Conservation (phyloP, 2,797 vertebrate species). For the Amazona finschi region DNA sequence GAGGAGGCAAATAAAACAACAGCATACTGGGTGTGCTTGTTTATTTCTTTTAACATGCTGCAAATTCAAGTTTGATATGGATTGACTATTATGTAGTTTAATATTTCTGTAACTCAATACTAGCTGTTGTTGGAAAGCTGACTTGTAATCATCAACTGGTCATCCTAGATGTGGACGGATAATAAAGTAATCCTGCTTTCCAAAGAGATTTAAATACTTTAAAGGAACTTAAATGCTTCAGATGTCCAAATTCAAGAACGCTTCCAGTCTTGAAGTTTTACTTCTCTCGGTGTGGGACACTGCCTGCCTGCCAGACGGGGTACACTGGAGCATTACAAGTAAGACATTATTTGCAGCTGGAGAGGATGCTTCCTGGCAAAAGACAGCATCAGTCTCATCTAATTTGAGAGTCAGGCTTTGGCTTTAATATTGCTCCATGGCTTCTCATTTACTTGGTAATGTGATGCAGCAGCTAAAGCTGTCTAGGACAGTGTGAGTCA, state of each 20-base stretch:
- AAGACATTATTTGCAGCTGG: neutral
- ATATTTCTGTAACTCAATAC: neutral
- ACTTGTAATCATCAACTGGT: neutral
- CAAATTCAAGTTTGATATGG: neutral
- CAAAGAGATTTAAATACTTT: neutral
- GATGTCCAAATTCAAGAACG: neutral
- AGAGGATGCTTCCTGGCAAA: neutral
- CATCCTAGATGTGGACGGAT: neutral
- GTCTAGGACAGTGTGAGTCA: neutral
- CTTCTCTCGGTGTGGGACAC: neutral
- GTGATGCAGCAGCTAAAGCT: neutral
- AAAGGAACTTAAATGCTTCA: neutral
- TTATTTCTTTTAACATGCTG: neutral
- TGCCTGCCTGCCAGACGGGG: neutral
- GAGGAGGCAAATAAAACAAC: neutral
- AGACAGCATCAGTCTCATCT: neutral
- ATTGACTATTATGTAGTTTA: neutral
- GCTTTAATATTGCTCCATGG: neutral
- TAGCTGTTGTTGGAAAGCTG: neutral
- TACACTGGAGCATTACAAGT: accelerated
- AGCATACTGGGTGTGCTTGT: neutral
- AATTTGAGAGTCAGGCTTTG: neutral
- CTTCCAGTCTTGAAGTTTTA: neutral
- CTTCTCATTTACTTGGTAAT: neutral
- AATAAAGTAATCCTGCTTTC: neutral